These are phyloP conservation scores for Ranitomeya variabilis DNA, from an alignment of 2,113 vertebrate genomes.

Conservation along the genomic window DNA sequence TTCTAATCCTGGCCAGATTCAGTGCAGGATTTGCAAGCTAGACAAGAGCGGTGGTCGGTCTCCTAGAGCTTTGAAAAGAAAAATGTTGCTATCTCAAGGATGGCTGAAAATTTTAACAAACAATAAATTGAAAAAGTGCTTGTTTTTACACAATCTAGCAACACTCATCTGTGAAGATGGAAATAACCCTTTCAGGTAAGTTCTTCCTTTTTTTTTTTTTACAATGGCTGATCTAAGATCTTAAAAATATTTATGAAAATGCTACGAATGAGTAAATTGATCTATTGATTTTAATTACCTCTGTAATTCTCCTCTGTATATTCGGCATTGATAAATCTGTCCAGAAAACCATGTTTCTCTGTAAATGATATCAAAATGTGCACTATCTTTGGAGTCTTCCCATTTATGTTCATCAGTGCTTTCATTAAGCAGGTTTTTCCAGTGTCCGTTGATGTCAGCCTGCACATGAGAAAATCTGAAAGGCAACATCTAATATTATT, in stretches of 20 bases:
- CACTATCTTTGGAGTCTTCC: constrained; percentile 70
- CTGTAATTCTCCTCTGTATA: constrained; percentile 79
- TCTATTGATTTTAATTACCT: constrained; percentile 66
- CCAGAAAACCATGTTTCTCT: constrained; percentile 71
- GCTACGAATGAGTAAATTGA: neutral
- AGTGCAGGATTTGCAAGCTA: too few relatives aligned
- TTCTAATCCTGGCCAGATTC: too few relatives aligned
- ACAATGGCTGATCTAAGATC: neutral
- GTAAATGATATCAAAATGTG: constrained; percentile 71
- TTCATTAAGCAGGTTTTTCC: constrained; percentile 83
- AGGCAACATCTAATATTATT: neutral
- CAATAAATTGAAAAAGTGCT: too few relatives aligned
- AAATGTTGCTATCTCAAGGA: too few relatives aligned
- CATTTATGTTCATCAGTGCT: constrained; percentile 78
- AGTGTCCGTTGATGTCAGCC: constrained; percentile 72
- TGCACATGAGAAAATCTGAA: constrained; percentile 77
- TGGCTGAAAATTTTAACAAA: too few relatives aligned
- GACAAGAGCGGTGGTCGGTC: too few relatives aligned
- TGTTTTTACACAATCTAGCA: too few relatives aligned
- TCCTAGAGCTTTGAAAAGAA: too few relatives aligned
- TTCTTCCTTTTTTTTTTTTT: neutral
- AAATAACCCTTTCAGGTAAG: neutral
- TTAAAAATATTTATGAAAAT: neutral
- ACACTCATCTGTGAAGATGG: neutral
- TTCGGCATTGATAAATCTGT: constrained; percentile 74